Base-by-base conservation (phyloP, 2,113 vertebrate species). In the Pelobates fuscus region DNA sequence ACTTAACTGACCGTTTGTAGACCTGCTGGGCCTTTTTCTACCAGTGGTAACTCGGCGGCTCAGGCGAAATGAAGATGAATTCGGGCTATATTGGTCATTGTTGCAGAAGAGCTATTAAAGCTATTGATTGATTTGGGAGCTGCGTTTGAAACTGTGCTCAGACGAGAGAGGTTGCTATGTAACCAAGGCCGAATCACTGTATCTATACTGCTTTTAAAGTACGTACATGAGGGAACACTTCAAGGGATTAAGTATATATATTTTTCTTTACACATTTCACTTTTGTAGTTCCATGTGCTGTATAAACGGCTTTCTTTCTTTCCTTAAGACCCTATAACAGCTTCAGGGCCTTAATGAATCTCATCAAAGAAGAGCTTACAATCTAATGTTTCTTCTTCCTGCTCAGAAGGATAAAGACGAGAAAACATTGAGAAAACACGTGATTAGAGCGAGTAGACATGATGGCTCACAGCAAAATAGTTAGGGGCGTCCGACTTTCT, bases 81-180 rank as follows among this genome's bases (percentile, higher is more conserved):
- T 32, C 64, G 18, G 61, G 65, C 64, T 61, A 26, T 24, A 37
- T 66, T 49, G 60, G 41, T 37, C 73, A 76, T 76, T 68, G 73
- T 76, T 76, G 55, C 58, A 52, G 55, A 60, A 61, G 65, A 52
- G 73, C 65, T 68, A 76, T 76, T 76, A 76, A 76, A 60, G 5
- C 25, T 68, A 76, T 76, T 76, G 73, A 76, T 76, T 76, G 65
- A 76, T 76, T 76, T 76, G 43, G 55, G 29, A 64, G 73, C 60
- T 68, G 64, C 43, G 25, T 52, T 67, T 67, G 73, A 67, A 37
- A 46, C 52, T 24, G 44, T 49, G 30, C 21, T 43, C 73, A 60
- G 71, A 74, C 23, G 11, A 32, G 15, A n/a, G 12, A 61, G 73
- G 73, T 76, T 76, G 73, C 73, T 76, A 76, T 37, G 73, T 49